phyloP scores from a whole-genome alignment of 2,888 invertebrate genomes.

The Trachelus tabidus region DNA sequence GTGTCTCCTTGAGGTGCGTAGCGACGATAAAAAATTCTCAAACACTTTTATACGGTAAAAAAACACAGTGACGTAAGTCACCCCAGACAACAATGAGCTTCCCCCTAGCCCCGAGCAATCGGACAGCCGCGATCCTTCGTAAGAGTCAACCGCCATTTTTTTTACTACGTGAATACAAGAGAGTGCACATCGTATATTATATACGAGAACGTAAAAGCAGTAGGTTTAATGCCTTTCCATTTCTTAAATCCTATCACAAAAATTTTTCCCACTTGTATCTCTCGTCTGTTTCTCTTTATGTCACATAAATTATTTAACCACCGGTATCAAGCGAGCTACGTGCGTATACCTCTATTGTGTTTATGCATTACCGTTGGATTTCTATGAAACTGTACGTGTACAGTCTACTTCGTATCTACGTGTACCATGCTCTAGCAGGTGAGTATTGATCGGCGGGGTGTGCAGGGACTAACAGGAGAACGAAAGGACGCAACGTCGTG shows the following conservation, averaged over 20 bases:
- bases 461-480: slow-evolving; percentile 40
- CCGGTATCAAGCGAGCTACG: neutral
- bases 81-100: neutral
- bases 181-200: neutral
- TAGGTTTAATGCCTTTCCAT: neutral
- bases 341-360: neutral
- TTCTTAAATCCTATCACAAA: neutral
- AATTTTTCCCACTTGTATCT: neutral
- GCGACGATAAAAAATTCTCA: neutral
- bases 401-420: neutral
- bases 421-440: slow-evolving; percentile 45
- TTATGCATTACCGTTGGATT: neutral
- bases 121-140: neutral
- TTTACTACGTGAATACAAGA: neutral
- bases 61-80: neutral
- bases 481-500: slow-evolving; percentile 11
- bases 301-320: neutral
- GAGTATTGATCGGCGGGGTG: slow-evolving; percentile 59
- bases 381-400: neutral
- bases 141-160: neutral
- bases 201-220: neutral
- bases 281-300: neutral
- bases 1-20: neutral
- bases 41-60: neutral
- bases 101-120: neutral